A percentile compares a stretch with the other conserved stretches of the same genome.
These are phyloP conservation scores for Aleiodes alternator DNA, from an alignment of 2,888 invertebrate species.

Conservation along the genomic window DNA sequence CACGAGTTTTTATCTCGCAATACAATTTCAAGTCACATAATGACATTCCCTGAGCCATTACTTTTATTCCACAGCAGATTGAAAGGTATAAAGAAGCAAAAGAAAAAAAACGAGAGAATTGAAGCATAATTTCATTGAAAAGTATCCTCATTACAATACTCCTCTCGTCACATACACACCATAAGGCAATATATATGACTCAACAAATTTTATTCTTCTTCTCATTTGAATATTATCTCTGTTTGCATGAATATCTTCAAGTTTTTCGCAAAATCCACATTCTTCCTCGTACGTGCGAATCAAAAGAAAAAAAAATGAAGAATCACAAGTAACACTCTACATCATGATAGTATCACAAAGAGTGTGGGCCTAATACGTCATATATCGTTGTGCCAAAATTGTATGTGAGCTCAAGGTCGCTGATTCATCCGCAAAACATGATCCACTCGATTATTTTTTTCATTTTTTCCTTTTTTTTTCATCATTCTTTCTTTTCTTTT, in stretches of 20 bases:
- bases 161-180: background rate
- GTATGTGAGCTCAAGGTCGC: background rate
- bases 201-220: background rate
- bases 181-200: background rate
- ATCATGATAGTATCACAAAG: no score
- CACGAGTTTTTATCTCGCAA: no score
- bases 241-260: background rate
- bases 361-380: no score
- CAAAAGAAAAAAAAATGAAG: background rate
- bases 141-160: conserved; percentile 10
- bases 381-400: no score
- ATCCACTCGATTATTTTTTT: conserved; percentile 6
- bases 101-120: background rate
- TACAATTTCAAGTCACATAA: no score
- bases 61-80: no score
- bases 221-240: conserved; percentile 11
- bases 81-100: background rate
- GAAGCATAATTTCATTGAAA: conserved; percentile 3
- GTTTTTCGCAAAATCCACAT: conserved; percentile 5
- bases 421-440: conserved; percentile 10
- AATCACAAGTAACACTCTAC: no score
- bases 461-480: background rate
- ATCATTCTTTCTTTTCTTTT: conserved; percentile 5
- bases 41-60: no score
- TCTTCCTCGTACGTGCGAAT: background rate